These are phyloP conservation scores for Galleria mellonella DNA, from an alignment of 1,140 invertebrate species.

Conservation along the genomic window DNA sequence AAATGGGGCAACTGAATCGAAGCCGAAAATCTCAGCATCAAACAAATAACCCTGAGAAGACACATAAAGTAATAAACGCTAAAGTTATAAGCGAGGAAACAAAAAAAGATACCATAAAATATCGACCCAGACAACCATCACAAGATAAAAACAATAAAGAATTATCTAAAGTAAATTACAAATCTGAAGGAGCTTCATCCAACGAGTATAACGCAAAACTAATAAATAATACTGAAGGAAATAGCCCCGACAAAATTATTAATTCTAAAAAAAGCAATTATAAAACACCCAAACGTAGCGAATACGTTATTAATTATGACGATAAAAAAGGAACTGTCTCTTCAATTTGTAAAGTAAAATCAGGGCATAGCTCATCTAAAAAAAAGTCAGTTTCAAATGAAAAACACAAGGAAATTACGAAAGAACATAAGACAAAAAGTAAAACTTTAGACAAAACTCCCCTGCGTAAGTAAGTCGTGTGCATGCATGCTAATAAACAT, in stretches of 20 bases:
- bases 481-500: slow-evolving; percentile 48
- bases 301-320: slow-evolving; percentile 66
- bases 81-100: neutral
- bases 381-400: slow-evolving; percentile 38
- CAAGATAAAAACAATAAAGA: neutral
- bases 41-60: too few species aligned
- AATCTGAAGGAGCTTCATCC: neutral
- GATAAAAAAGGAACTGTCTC: slow-evolving; percentile 68
- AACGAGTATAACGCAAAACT: too few species aligned
- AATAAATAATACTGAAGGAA: too few species aligned
- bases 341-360: slow-evolving; percentile 52
- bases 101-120: neutral
- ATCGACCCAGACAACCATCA: neutral
- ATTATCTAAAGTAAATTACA: neutral
- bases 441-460: slow-evolving; percentile 44
- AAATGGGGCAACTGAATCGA: too few species aligned
- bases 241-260: slow-evolving; percentile 9
- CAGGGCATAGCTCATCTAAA: slow-evolving; percentile 27
- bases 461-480: slow-evolving; percentile 61
- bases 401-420: slow-evolving; percentile 32
- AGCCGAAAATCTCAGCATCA: too few species aligned
- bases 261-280: slow-evolving; percentile 4
- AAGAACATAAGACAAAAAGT: slow-evolving; percentile 30
- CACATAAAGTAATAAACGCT: too few species aligned
- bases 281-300: slow-evolving; percentile 33